Base-by-base conservation (phyloP, 2,888 invertebrate species). In the Opisthograptis luteolata region DNA sequence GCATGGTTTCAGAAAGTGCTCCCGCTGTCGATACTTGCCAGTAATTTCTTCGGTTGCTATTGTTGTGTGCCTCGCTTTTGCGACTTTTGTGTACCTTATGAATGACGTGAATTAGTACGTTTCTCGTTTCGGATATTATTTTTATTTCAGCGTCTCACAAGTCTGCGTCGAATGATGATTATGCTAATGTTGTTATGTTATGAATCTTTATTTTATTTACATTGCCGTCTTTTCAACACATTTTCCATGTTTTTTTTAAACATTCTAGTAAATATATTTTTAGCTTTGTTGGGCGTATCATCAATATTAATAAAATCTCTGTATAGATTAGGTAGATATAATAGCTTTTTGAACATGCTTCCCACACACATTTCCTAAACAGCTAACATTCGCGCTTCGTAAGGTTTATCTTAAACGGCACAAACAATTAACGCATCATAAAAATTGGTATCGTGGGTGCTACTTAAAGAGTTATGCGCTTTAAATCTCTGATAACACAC, bases 391-490 rank as follows among this genome's bases (percentile, higher is more conserved):
- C 40, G 62, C 58, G 74, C 70, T 72, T 77, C 71, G 77, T 80
- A 78, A 76, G 64, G 73, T 81, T 87, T 87, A 86, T 87, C 85
- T 81, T 72, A 70, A 79, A 69, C 76, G 70, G 71, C 69, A 76
- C 79, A 79, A 85, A 84, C 82, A 82, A 87, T 86, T 84, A 85
- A 78, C 80, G 71, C 72, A 69, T 73, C 80, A 77, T 84, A 84
- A 86, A 86, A 86, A 86, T 77, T 76, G 67, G 70, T 76, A 70
- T 70, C 70, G 70, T 70, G n/a, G n/a, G n/a, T n/a, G 69, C 67
- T 66, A 70, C 72, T 74, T 74, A 62, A 75, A 71, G 66, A 75
- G 67, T 70, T 67, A 62, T 67, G 68, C 67, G 72, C 71, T 78
- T 76, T 68, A 68, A 58, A 70, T 74, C 68, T 68, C 68, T 65